Evolutionary conservation across 2,888 invertebrate genomes (phyloP).

Genomic region (Onthophagus sagittarius): DNA sequence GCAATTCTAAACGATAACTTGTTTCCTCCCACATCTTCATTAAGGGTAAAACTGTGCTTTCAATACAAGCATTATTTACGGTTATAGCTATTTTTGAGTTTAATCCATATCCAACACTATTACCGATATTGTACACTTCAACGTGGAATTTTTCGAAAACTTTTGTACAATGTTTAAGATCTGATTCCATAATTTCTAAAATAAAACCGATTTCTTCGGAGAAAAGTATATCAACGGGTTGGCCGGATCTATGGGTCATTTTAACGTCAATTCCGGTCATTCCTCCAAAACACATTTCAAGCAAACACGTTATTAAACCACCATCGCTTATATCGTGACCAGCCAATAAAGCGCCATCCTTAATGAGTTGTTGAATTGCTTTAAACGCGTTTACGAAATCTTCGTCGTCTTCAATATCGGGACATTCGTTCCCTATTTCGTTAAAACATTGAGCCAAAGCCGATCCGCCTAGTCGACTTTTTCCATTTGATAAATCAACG

Average conservation of each 20-base stretch:
- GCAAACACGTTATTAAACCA: constrained; percentile 80
- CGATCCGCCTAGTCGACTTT: constrained; percentile 83
- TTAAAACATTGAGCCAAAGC: constrained; percentile 87
- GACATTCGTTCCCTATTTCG: constrained; percentile 70
- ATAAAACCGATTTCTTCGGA: constrained; percentile 86
- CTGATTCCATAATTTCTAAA: constrained; percentile 62
- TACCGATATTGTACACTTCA: constrained; percentile 66
- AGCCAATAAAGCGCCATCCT: constrained; percentile 66
- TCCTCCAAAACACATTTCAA: constrained; percentile 97
- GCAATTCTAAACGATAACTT: constrained; percentile 81
- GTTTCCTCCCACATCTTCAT: constrained; percentile 94
- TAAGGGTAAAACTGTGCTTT: constrained; percentile 62
- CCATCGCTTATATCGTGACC: constrained; percentile 98
- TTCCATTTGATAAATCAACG: constrained; percentile 71
- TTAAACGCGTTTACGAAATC: constrained; percentile 73
- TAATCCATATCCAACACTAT: constrained; percentile 63
- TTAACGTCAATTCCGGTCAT: constrained; percentile 72
- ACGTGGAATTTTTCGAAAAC: constrained; percentile 57
- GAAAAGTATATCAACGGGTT: constrained; percentile 68
- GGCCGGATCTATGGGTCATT: constrained; percentile 54
- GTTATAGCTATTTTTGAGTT: constrained; percentile 58
- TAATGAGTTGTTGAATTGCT: constrained; percentile 78
- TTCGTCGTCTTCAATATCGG: constrained; percentile 73
- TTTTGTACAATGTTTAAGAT: constrained; percentile 57
- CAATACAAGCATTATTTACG: constrained; percentile 60